Evolutionary conservation across 1,140 invertebrate genomes (phyloP).

Genomic region (Leptinotarsa lineolata): DNA sequence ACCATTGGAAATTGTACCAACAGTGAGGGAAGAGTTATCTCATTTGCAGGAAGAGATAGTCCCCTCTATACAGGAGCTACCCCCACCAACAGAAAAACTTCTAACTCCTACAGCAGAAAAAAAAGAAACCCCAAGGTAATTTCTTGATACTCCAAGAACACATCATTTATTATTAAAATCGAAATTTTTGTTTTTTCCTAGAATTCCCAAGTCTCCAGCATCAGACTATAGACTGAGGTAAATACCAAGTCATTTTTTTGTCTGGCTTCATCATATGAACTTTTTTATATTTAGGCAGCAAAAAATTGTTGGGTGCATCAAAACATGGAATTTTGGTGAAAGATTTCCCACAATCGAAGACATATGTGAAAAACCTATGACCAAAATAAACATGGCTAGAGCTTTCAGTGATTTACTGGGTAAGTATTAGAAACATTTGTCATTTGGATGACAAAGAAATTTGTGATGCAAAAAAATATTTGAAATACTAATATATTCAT

Average conservation of each 20-base stretch:
- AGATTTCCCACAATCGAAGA: constrained; percentile 18
- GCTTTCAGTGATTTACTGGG: constrained; percentile 17
- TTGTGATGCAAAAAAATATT: too few relatives aligned
- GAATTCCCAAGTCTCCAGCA: background rate
- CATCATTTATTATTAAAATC: too few relatives aligned
- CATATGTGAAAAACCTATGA: constrained; percentile 13
- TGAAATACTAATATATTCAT: too few relatives aligned
- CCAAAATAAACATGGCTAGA: background rate
- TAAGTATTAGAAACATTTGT: background rate
- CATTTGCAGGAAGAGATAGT: background rate
- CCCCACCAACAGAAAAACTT: background rate
- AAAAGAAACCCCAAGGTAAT: background rate
- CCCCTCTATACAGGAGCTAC: background rate
- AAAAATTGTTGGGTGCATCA: constrained; percentile 1
- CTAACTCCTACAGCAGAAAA: background rate
- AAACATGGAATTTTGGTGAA: constrained; percentile 17
- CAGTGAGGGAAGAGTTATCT: background rate
- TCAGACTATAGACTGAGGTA: background rate
- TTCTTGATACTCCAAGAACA: too few relatives aligned
- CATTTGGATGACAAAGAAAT: too few relatives aligned
- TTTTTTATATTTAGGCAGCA: constrained; percentile 14
- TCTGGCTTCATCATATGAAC: background rate
- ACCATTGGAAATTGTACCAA: background rate
- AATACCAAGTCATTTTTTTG: background rate
- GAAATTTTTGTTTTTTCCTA: background rate